Evolutionary conservation across 2,113 vertebrate species (phyloP), one percentile per base, ranked within the genome.

Genomic region (Silurus glanis): DNA sequence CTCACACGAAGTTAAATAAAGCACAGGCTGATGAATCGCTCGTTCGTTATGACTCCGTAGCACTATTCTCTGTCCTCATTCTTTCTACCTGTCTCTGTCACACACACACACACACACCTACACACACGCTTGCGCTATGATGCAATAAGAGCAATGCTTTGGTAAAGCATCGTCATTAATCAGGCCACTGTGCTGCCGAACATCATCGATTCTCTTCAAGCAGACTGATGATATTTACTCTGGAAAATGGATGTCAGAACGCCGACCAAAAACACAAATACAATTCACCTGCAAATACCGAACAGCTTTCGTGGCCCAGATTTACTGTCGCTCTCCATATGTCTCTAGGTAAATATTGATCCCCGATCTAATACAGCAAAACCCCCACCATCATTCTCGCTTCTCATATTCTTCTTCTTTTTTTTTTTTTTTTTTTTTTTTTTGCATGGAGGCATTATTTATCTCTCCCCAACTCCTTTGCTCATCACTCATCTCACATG

Each of bases 271-370:
- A 88, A 85, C 87, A 85, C 62, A 86, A 84, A 88, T 80, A 85
- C 81, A 67, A 84, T 87, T 89, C 85, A 51, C 81, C 81, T 76
- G 72, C 84, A 89, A 89, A 86, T 90, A 89, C 89, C 66, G 56
- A 87, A 71, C 82, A 86, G 88, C 86, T 89, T 87, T 80, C 89
- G 86, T 80, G 83, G 78, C 80, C 80, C 58, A 53, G 71, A 75
- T 87, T 89, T 81, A 86, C 69, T 74, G 76, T 69, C 76, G 78
- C 64, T 72, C 81, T 49, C 86, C 64, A 80, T 87, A 86, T 86
- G 79, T 89, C 88, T 82, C 69, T 58, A 89, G 78, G 85, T 88
- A 86, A 89, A 88, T 88, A 90, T 86, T 72, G 88, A 90, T 90
- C 78, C 6, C 51, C 9, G n/a, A 19, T 25, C 75, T 69, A 83